Evolutionary conservation across 2,888 invertebrate species (phyloP).

Genomic region (Papilio gigon): DNA sequence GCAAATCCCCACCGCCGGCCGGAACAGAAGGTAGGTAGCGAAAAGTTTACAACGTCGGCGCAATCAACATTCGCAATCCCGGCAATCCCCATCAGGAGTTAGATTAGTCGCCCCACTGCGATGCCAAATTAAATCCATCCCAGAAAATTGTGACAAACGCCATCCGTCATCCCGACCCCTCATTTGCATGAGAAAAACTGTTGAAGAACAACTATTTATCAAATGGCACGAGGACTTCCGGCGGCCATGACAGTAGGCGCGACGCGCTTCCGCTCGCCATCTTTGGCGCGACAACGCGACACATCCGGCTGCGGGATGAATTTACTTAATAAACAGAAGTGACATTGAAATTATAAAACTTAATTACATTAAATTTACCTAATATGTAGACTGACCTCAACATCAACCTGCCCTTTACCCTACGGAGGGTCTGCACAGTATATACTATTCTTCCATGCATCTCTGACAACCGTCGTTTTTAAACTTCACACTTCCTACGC

Average conservation of each 20-base stretch:
- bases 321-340: slow-evolving; percentile 31
- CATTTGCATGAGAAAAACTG: slow-evolving; percentile 82
- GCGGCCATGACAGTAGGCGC: slow-evolving; percentile 79
- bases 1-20: slow-evolving; percentile 10
- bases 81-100: slow-evolving; percentile 53
- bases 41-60: slow-evolving; percentile 43
- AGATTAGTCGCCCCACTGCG: slow-evolving; percentile 70
- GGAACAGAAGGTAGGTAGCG: slow-evolving; percentile 34
- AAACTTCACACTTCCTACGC: not conserved
- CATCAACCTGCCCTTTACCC: too few relatives aligned
- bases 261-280: slow-evolving; percentile 78
- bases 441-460: too few relatives aligned
- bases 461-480: too few relatives aligned
- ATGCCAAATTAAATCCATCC: slow-evolving; percentile 80
- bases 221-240: slow-evolving; percentile 79
- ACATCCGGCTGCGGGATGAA: slow-evolving; percentile 53
- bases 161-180: slow-evolving; percentile 80
- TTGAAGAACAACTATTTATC: slow-evolving; percentile 83
- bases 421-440: too few relatives aligned
- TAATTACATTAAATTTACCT: not conserved
- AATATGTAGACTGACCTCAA: not conserved
- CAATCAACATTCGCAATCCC: slow-evolving; percentile 57
- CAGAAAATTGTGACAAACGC: slow-evolving; percentile 80
- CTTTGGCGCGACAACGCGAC: slow-evolving; percentile 57
- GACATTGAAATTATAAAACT: not conserved